phyloP scores from a whole-genome alignment of 2,797 vertebrate genomes.

The Saxicola maurus region DNA sequence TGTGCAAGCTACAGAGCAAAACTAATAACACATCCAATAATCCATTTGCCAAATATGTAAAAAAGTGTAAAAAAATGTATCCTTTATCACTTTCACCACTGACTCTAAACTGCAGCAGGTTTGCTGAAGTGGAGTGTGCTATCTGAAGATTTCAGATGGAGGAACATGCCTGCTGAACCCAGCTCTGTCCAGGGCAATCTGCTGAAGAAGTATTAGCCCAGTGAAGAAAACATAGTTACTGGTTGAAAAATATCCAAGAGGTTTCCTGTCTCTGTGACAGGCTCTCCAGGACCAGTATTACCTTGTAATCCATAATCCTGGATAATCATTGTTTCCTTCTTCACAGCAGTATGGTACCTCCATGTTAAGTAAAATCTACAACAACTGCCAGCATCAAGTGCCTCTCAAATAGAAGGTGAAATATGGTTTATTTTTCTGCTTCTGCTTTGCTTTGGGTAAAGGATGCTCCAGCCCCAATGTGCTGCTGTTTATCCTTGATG shows the following conservation, averaged over 20 bases:
- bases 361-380: neutral
- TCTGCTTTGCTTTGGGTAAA: neutral
- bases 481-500: neutral
- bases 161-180: neutral
- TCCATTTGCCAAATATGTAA: neutral
- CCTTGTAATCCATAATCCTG: neutral
- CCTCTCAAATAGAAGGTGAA: neutral
- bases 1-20: conserved; percentile 7
- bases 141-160: neutral
- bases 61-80: neutral
- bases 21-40: neutral
- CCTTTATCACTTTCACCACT: neutral
- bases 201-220: neutral
- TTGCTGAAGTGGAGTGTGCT: neutral
- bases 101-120: neutral
- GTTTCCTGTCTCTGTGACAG: neutral
- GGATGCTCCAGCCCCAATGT: neutral
- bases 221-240: neutral
- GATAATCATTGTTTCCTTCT: neutral
- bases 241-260: neutral
- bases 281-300: neutral
- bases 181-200: neutral
- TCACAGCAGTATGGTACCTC: neutral
- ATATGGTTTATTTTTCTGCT: neutral
- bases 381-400: neutral